Percentiles rank a stretch among this genome's conserved stretches.
Evolutionary conservation across 2,888 invertebrate genomes (phyloP).

Genomic region (Lysandra bellargus): DNA sequence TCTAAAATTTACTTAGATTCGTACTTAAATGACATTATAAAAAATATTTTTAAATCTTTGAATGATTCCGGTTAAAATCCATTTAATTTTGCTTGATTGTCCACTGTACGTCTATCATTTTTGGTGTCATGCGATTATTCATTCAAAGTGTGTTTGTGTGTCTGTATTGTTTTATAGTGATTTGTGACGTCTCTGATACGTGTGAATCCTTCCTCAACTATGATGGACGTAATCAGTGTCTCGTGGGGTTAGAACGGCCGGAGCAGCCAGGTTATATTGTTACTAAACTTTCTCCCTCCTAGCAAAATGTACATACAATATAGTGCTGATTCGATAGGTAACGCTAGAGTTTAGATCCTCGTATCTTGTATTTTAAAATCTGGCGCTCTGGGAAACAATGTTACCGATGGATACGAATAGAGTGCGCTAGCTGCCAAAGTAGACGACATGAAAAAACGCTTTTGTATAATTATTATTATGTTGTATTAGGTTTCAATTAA

Average conservation of each 20-base stretch:
- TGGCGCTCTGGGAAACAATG: neutral
- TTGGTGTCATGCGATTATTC: neutral
- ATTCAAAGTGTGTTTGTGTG: neutral
- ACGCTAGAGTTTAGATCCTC: no score
- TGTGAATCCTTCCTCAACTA: neutral
- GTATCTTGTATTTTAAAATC: no score
- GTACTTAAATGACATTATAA: neutral
- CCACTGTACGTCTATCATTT: neutral
- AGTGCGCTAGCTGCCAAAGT: conserved; percentile 2
- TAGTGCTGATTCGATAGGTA: neutral
- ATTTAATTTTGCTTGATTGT: neutral
- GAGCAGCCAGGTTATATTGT: neutral
- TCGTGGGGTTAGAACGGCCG: neutral
- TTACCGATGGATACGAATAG: neutral
- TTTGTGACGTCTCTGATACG: neutral
- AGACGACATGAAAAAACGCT: conserved; percentile 26
- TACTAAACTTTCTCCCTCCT: neutral
- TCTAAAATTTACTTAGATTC: neutral
- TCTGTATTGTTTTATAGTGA: neutral
- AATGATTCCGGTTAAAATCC: neutral
- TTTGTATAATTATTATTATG: neutral
- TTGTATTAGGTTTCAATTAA: neutral
- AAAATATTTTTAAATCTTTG: neutral
- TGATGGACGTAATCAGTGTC: neutral
- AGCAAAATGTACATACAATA: neutral